Evolutionary conservation across 2,797 vertebrate genomes (phyloP).

Genomic region (Eleutherodactylus coqui): DNA sequence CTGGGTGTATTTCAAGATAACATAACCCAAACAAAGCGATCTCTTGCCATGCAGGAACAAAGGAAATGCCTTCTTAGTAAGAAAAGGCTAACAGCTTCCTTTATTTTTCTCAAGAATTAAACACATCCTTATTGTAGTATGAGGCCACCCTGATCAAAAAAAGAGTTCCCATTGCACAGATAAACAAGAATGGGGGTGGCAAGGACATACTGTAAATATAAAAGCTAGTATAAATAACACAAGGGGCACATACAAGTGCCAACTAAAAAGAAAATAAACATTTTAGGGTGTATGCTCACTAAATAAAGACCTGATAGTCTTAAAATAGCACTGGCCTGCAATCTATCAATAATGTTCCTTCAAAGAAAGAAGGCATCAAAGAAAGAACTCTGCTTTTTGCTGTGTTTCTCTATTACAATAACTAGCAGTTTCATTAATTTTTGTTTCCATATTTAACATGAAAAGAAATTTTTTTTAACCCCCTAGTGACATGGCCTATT

Average conservation of each 20-base stretch:
- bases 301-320: background rate
- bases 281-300: slow-evolving; percentile 27
- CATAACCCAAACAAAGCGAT: slow-evolving; percentile 83
- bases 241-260: slow-evolving; percentile 29
- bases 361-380: slow-evolving; percentile 1
- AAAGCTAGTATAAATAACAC: slow-evolving; percentile 64
- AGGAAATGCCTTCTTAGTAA: slow-evolving; percentile 87
- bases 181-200: slow-evolving; percentile 72
- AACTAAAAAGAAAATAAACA: slow-evolving; percentile 46
- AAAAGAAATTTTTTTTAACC: background rate
- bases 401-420: too few relatives aligned
- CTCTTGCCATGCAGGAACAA: slow-evolving; percentile 79
- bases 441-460: background rate
- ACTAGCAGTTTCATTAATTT: background rate
- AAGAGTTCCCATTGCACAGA: slow-evolving; percentile 72
- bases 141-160: slow-evolving; percentile 67
- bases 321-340: slow-evolving; percentile 25
- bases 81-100: slow-evolving; percentile 86
- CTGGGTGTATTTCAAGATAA: slow-evolving; percentile 70
- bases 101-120: slow-evolving; percentile 74
- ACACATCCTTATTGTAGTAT: slow-evolving; percentile 74
- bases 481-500: too few relatives aligned
- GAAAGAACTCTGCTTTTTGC: background rate
- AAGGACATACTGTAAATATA: slow-evolving; percentile 72
- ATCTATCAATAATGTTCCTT: background rate